Conservation (phyloP, 2,888 invertebrate genomes). For the Saturnia pavonia region DNA sequence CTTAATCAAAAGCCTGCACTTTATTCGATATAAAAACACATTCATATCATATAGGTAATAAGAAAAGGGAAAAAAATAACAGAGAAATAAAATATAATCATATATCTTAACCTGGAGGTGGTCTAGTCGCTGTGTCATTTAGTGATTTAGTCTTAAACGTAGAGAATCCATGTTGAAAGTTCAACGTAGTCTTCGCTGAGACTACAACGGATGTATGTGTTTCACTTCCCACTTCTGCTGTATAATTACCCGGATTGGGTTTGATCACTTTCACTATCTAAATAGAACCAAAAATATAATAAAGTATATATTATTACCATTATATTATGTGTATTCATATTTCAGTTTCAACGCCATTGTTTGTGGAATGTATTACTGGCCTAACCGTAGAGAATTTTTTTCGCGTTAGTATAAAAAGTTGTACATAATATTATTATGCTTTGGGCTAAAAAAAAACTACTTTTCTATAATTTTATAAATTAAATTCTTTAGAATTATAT, state of each 20-base stretch:
- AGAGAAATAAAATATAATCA: not conserved
- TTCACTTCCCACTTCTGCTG: constrained; percentile 39
- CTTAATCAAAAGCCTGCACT: too few relatives aligned
- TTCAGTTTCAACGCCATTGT: too few relatives aligned
- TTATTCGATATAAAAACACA: too few relatives aligned
- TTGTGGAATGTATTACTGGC: too few relatives aligned
- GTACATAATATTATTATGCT: too few relatives aligned
- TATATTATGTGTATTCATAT: too few relatives aligned
- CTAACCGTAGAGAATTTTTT: too few relatives aligned
- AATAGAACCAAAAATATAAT: not conserved
- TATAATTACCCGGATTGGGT: constrained; percentile 38
- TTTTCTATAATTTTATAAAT: too few relatives aligned
- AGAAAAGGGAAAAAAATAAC: not conserved
- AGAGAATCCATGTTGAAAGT: constrained; percentile 56
- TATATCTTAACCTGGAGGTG: constrained; percentile 43
- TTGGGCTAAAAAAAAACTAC: too few relatives aligned
- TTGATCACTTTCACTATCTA: constrained; percentile 42
- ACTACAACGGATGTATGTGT: constrained; percentile 38
- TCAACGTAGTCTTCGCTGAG: constrained; percentile 41
- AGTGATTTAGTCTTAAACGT: constrained; percentile 38
- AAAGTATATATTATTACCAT: not conserved
- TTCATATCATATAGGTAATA: not conserved
- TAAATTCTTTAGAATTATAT: too few relatives aligned
- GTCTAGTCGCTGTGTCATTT: constrained; percentile 45
- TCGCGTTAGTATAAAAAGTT: too few relatives aligned